Conservation (phyloP, 2,113 vertebrate species). For the Proterorhinus semilunaris region DNA sequence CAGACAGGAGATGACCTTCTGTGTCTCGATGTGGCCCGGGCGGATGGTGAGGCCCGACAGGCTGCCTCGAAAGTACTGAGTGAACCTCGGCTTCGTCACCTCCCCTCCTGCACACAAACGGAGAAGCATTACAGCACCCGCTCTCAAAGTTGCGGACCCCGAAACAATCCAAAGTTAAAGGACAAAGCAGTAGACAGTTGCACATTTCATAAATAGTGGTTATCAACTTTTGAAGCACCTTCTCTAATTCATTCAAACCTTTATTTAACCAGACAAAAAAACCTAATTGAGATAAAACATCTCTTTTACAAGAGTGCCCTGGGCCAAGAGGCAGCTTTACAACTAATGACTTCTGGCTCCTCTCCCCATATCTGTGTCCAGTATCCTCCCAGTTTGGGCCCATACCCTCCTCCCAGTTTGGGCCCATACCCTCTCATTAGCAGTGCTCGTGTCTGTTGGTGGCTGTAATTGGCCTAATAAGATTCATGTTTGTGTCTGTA, state of each 20-base stretch:
- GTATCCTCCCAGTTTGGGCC: neutral
- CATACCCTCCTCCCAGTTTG: neutral
- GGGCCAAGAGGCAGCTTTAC: too few relatives aligned
- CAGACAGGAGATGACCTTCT: conserved; percentile 96
- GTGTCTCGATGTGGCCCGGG: conserved; percentile 95
- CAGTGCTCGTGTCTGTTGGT: conserved; percentile 6
- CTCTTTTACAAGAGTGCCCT: too few relatives aligned
- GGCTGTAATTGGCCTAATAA: conserved; percentile 18
- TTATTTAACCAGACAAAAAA: too few relatives aligned
- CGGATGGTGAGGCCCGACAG: conserved; percentile 92
- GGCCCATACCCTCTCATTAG: conserved; percentile 8
- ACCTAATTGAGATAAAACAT: too few relatives aligned
- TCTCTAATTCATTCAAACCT: too few relatives aligned
- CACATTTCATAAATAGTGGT: too few relatives aligned
- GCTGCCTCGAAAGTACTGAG: conserved; percentile 94
- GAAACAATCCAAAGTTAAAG: neutral
- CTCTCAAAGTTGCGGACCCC: neutral
- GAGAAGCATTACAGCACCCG: neutral
- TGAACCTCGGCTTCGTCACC: conserved; percentile 90
- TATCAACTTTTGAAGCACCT: too few relatives aligned
- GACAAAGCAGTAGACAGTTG: too few relatives aligned
- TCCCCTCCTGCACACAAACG: conserved; percentile 83
- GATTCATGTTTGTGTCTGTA: conserved; percentile 6
- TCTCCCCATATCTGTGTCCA: too few relatives aligned
- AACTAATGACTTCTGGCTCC: too few relatives aligned